Conservation (phyloP, 1,140 invertebrate species). For the Panagrolaimus sp. region DNA sequence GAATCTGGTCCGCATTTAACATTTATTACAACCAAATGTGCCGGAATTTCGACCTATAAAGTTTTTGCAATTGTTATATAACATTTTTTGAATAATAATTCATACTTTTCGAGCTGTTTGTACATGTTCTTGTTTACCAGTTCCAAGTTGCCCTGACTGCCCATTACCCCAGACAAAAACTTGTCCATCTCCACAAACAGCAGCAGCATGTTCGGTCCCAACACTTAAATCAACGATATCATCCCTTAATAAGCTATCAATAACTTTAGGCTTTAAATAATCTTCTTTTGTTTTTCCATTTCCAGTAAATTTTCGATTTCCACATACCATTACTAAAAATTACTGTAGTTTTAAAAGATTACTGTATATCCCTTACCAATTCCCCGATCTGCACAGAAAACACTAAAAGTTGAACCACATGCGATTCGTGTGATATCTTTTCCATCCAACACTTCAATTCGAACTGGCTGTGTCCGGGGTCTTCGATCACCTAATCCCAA, state of each 20-base stretch:
- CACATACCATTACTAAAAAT: constrained; percentile 66
- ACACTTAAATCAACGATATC: constrained; percentile 67
- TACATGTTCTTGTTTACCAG: constrained; percentile 65
- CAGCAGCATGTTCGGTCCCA: constrained; percentile 68
- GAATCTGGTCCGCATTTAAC: constrained; percentile 67
- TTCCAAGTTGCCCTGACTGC: constrained; percentile 66
- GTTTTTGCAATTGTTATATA: background rate
- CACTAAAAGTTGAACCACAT: constrained; percentile 62
- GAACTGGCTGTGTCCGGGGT: constrained; percentile 39
- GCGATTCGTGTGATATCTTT: constrained; percentile 13
- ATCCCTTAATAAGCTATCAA: constrained; percentile 64
- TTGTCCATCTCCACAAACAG: constrained; percentile 64
- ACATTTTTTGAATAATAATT: constrained; percentile 4
- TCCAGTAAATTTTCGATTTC: constrained; percentile 69
- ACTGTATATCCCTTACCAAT: constrained; percentile 53
- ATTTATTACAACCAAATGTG: constrained; percentile 62
- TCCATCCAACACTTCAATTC: constrained; percentile 32
- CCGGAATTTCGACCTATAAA: constrained; percentile 59
- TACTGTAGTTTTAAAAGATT: too few species aligned
- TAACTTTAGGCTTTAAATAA: constrained; percentile 65
- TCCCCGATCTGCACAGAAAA: constrained; percentile 69
- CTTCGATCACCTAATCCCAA: constrained; percentile 66
- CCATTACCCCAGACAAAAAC: constrained; percentile 69
- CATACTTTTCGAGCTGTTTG: constrained; percentile 43
- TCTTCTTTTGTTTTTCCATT: constrained; percentile 65